phyloP scores from a whole-genome alignment of 2,113 vertebrate species.

The Brienomyrus brachyistius region DNA sequence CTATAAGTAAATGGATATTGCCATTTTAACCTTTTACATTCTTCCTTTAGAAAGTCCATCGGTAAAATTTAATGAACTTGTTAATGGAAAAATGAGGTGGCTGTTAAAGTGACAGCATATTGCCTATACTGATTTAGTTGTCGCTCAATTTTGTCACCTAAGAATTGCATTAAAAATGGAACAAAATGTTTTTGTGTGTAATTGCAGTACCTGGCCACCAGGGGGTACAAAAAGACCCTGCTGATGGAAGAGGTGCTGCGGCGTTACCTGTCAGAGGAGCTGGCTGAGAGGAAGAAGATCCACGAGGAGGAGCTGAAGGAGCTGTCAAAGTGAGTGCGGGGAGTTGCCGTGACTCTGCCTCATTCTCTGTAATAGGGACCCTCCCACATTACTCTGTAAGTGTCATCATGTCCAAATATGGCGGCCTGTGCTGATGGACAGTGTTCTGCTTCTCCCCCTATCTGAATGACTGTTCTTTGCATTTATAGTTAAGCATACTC shows the following conservation, averaged over 20 bases:
- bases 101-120: neutral
- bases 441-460: neutral
- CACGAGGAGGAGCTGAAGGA: slow-evolving; percentile 87
- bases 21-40: neutral
- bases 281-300: slow-evolving; percentile 79
- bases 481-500: neutral
- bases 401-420: neutral
- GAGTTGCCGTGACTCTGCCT: neutral
- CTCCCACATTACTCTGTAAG: neutral
- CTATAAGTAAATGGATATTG: neutral
- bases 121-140: neutral
- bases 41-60: neutral
- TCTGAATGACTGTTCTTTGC: neutral
- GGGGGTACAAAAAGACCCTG: slow-evolving; percentile 78
- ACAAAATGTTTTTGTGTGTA: slow-evolving; percentile 16
- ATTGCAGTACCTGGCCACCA: slow-evolving; percentile 77
- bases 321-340: slow-evolving; percentile 73
- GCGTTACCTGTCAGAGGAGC: slow-evolving; percentile 74
- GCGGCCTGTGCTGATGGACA: neutral
- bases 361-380: neutral
- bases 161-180: neutral
- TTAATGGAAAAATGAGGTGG: neutral
- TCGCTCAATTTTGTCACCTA: neutral
- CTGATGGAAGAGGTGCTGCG: slow-evolving; percentile 81
- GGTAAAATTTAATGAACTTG: neutral